Base-by-base conservation (phyloP, 2,113 vertebrate species). In the Papio anubis region DNA sequence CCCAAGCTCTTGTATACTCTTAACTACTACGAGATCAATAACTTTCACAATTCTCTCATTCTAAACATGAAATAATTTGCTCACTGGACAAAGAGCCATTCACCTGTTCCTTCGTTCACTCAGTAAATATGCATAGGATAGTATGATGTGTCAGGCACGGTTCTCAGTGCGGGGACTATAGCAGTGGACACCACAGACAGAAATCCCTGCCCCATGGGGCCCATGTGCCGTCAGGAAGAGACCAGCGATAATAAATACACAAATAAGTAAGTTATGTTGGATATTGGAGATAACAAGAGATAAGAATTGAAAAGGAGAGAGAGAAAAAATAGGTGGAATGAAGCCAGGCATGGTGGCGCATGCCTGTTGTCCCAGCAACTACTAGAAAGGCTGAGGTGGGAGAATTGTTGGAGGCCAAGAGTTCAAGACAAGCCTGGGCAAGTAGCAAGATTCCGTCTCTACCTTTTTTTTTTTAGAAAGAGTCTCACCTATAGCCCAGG, bases 71-170 rank as follows among this genome's bases (percentile, higher is more conserved):
- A 55, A 70, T 27, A 17, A 35, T 17, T 18, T 45, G 18, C 4
- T 68, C 20, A 68, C 35, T 5, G 45, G 43, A 52, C 23, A 20
- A 52, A 27, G 10, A 57, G n/a, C 1, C 30, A 35, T 43, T n/a
- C 20, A n/a, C 16, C 27, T 43, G 27, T 27, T 27, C 30, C 84
- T 35, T 80, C 59, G 18, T 25, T 85, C 35, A 13, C 30, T 80
- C 9, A 18, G 7, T 32, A 10, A 70, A 57, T 23, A 23, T 3
- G 50, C 21, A 21, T 11, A 4, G 4, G 45, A 79, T 35, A 17
- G 1, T 27, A 32, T 3, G 57, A 55, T 6, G 13, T 11, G 75
- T 30, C 2, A 0, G 27, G 61, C 45, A 10, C 8, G 0, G 80
- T 30, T 43, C 23, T 70, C 32, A 27, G 21, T 4, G 4, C 6